These are phyloP conservation scores for Nannoperca obscura DNA, from an alignment of 2,797 vertebrate species.

Conservation along the genomic window DNA sequence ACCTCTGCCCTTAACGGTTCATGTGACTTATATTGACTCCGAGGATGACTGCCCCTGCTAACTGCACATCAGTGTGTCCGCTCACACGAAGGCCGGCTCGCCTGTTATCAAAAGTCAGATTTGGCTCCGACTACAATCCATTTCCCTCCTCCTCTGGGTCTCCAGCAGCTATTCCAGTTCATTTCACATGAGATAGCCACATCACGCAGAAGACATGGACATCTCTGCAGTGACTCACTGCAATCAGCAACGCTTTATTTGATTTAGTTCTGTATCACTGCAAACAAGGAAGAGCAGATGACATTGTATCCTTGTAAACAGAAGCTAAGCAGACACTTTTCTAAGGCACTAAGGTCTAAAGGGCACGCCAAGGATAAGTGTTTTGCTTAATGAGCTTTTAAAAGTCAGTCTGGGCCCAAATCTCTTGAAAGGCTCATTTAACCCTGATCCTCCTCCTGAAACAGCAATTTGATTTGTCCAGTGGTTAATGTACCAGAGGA, in stretches of 20 bases:
- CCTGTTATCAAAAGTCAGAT: conserved; percentile 80
- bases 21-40: conserved; percentile 69
- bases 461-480: conserved; percentile 81
- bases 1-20: conserved; percentile 78
- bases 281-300: conserved; percentile 61
- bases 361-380: conserved; percentile 78
- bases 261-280: conserved; percentile 63
- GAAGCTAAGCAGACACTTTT: conserved; percentile 35
- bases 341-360: conserved; percentile 65
- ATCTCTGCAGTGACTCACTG: conserved; percentile 47
- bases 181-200: conserved; percentile 75
- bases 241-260: conserved; percentile 72
- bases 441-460: conserved; percentile 73
- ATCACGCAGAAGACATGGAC: conserved; percentile 46
- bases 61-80: conserved; percentile 70
- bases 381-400: conserved; percentile 78
- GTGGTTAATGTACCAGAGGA: conserved; percentile 81
- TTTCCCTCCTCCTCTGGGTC: conserved; percentile 58
- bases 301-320: conserved; percentile 64
- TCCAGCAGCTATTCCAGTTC: conserved; percentile 80
- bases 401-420: conserved; percentile 73
- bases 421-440: conserved; percentile 82
- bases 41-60: conserved; percentile 75
- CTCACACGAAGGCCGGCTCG: conserved; percentile 68
- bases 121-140: conserved; percentile 74